A percentile compares a stretch with the other conserved stretches of the same genome.
These are phyloP conservation scores for Agrochola litura DNA, from an alignment of 2,888 invertebrate genomes.

Conservation along the genomic window DNA sequence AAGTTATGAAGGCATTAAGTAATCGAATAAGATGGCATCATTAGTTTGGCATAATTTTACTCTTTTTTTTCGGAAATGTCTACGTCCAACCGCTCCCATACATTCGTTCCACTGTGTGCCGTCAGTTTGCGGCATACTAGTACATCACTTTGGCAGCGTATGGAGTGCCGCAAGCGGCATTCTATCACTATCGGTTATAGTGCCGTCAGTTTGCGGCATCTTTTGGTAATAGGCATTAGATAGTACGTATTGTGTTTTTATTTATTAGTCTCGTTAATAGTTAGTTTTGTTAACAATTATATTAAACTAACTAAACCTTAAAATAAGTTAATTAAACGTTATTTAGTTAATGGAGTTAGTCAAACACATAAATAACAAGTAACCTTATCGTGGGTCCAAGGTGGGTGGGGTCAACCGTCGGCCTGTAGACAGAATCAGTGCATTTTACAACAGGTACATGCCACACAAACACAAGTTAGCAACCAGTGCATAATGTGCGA, in stretches of 20 bases:
- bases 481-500: constrained; percentile 36
- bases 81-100: too few species aligned
- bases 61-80: too few species aligned
- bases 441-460: constrained; percentile 75
- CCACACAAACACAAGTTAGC: constrained; percentile 63
- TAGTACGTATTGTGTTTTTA: background rate
- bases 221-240: too few species aligned
- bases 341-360: constrained; percentile 39
- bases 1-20: too few species aligned
- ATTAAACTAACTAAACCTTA: constrained; percentile 17
- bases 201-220: too few species aligned
- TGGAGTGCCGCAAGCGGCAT: too few species aligned
- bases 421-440: constrained; percentile 81
- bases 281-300: constrained; percentile 10
- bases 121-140: too few species aligned
- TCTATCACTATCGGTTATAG: too few species aligned
- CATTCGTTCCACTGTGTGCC: too few species aligned
- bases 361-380: constrained; percentile 67
- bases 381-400: constrained; percentile 71
- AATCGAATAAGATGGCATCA: too few species aligned
- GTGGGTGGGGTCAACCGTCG: constrained; percentile 53
- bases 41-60: too few species aligned
- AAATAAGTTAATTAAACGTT: constrained; percentile 21
- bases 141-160: too few species aligned
- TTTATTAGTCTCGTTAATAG: constrained; percentile 2